Conservation (phyloP, 2,797 vertebrate genomes). For the Sciaenops ocellatus region DNA sequence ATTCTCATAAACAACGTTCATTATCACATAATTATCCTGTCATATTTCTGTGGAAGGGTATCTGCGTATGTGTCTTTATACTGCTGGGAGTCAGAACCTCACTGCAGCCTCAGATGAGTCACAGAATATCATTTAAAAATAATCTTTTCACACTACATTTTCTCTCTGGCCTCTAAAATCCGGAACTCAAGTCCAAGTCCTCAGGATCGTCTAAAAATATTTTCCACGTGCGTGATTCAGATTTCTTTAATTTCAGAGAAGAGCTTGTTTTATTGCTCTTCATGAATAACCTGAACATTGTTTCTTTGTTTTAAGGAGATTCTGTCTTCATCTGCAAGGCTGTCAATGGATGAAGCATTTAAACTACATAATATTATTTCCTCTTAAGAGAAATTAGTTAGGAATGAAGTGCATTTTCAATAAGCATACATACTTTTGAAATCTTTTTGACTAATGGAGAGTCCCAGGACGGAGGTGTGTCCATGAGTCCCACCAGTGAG, state of each 20-base stretch:
- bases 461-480: no score
- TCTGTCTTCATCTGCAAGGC: neutral
- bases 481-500: no score
- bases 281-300: neutral
- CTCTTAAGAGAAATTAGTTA: neutral
- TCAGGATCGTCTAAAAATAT: neutral
- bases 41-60: neutral
- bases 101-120: slow-evolving; percentile 37
- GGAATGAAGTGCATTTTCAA: neutral
- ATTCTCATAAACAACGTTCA: neutral
- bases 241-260: neutral
- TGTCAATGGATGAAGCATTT: neutral
- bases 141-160: slow-evolving; percentile 41
- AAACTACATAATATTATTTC: neutral
- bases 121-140: slow-evolving; percentile 54
- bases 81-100: neutral
- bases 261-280: neutral
- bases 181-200: neutral
- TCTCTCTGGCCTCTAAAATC: slow-evolving; percentile 17
- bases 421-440: no score
- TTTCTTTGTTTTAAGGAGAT: neutral
- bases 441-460: no score
- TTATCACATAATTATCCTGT: neutral
- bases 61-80: neutral
- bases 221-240: neutral